Evolutionary conservation across 2,888 invertebrate species (phyloP), one percentile per base, ranked within the genome.

Genomic region (Dysmachus trigonus): DNA sequence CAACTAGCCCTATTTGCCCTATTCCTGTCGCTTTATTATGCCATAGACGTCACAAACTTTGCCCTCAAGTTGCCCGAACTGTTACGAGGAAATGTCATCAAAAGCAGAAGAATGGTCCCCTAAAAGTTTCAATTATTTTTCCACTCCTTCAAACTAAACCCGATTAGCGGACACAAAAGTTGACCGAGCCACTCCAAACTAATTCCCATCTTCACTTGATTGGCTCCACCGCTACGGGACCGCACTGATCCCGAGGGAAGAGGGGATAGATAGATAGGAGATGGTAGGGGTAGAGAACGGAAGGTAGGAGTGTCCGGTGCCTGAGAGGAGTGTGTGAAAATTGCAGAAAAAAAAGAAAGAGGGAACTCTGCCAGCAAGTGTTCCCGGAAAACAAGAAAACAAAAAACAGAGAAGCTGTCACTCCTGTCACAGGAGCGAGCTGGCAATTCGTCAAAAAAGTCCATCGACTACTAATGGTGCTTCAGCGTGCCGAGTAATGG

Each of bases 371-470:
- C n/a, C 47, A 3, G 10, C 1, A 62, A 62, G 27, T 10, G 62
- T 62, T 27, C 22, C 51, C 7, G 62, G 27, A 18, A 62, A 53
- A 53, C 53, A 53, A 41, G 10, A 41, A 41, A 41, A n/a, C n/a
- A 4, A 41, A 53, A 53, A 62, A 62, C 18, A 18, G 38, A 10
- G 10, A 76, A 35, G 10, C 15, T 22, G 76, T 35, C 76, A 13
- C 13, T 10, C 22, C 18, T 76, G 76, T 76, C 76, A 76, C 22
- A 18, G 22, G 33, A 76, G 22, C 22, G 76, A 38, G 38, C 8
- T 22, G 10, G 47, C 77, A 77, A 77, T 77, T 77, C 47, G 30
- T 77, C 76, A 77, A 77, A 47, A 62, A 41, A 77, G 27, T 30
- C 47, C 47, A 77, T 47, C 47, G 77, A 47, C 47, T 27, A 77